Evolutionary conservation across 2,113 vertebrate genomes (phyloP), one percentile per base, ranked within the genome.

Genomic region (Embiotoca jacksoni): DNA sequence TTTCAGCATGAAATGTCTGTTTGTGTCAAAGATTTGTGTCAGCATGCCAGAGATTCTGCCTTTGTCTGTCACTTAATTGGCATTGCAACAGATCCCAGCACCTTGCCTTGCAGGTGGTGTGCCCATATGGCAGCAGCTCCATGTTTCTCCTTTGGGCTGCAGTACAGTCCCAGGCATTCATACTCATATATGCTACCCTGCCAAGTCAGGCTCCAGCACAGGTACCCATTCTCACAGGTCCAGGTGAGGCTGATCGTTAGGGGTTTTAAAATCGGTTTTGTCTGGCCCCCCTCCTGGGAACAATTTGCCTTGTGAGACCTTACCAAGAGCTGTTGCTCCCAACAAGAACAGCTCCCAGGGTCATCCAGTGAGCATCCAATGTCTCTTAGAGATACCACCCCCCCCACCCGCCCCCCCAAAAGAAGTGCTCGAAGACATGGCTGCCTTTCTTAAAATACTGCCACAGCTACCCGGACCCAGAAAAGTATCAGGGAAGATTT

Each of bases 111-210:
- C 69, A 70, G 76, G 69, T 64, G 69, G 72, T 71, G 53, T 57
- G 52, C 39, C 71, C 73, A 81, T 78, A 84, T 82, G 78, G 71
- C 57, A 66, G 30, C 59, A 50, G 80, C 59, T 66, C 47, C 44
- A 37, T 13, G 6, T 39, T 15, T 63, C 32, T 62, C 36, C 30
- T 23, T 13, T 49, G 54, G 64, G 44, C 60, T 47, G 41, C 7
- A 0, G 4, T 57, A 46, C 35, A 77, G 53, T 72, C 59, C 47
- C 53, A 74, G 35, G 50, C 16, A 52, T 54, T 72, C 65, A 54
- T 15, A 16, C 15, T 79, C 50, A 36, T 56, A 37, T 41, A 72
- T 61, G 15, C 35, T 41, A 23, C 8, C 37, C 1, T 46, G 50
- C 53, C 13, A 55, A 64, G 54, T 63, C n/a, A 6, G 16, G 55